Evolutionary conservation across 2,888 invertebrate species (phyloP).

Genomic region (Smittia aterrima): DNA sequence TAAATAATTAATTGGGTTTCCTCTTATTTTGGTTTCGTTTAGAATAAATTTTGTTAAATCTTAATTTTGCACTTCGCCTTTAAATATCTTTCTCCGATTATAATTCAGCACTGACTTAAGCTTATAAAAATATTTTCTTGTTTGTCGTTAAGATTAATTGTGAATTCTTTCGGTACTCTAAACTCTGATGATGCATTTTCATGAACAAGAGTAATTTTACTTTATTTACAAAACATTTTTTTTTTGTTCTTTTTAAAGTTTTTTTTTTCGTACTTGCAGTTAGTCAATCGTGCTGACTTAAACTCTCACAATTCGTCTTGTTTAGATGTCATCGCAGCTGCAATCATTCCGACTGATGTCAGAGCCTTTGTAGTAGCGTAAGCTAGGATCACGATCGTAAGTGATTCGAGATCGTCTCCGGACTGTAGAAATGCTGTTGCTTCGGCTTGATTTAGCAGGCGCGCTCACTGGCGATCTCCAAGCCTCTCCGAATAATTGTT

Average conservation of each 20-base stretch:
- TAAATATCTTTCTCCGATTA: background rate
- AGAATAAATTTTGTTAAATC: constrained; percentile 11
- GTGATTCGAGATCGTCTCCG: constrained; percentile 33
- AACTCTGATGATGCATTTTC: background rate
- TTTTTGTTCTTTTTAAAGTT: background rate
- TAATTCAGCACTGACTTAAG: background rate
- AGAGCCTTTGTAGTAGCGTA: constrained; percentile 43
- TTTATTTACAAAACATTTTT: background rate
- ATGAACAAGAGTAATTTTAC: background rate
- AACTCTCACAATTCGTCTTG: background rate
- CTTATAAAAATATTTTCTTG: constrained; percentile 13
- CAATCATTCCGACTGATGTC: constrained; percentile 42
- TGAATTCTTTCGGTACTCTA: too few relatives aligned
- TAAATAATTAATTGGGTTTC: constrained; percentile 7
- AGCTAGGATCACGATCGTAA: constrained; percentile 43
- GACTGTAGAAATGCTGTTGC: constrained; percentile 52
- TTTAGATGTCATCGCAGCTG: constrained; percentile 43
- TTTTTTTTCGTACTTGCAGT: constrained; percentile 4
- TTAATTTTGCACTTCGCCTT: constrained; percentile 16
- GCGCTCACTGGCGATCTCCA: constrained; percentile 56
- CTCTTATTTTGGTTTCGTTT: background rate
- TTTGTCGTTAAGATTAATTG: background rate
- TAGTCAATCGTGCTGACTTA: background rate
- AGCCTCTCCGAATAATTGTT: constrained; percentile 66
- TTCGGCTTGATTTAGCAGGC: constrained; percentile 50